Evolutionary conservation across 2,888 invertebrate species (phyloP).

Genomic region (Gastracanthus pulcherrimus): DNA sequence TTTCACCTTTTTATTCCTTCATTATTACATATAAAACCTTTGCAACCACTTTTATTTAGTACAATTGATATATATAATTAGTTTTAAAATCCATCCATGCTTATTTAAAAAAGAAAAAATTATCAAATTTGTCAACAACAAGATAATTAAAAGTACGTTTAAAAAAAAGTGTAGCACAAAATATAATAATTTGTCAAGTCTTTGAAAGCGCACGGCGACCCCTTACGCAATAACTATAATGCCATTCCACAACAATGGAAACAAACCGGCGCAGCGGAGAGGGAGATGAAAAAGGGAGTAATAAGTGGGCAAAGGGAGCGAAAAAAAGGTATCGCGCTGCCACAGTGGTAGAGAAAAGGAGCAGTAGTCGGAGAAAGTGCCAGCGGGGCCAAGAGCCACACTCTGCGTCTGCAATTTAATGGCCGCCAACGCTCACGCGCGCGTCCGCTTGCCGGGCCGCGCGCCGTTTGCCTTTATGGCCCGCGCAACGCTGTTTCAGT

Average conservation of each 20-base stretch:
- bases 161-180: background rate
- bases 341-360: conserved; percentile 20
- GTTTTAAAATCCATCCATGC: no score
- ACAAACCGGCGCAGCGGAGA: conserved; percentile 3
- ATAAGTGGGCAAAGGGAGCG: conserved; percentile 17
- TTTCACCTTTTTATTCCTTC: no score
- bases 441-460: no score
- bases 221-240: conserved; percentile 24
- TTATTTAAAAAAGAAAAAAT: no score
- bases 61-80: no score
- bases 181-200: background rate
- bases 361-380: conserved; percentile 41
- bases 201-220: background rate
- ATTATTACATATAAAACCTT: no score
- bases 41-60: no score
- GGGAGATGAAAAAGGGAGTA: conserved; percentile 7
- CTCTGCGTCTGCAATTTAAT: conserved; percentile 51
- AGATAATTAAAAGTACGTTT: background rate
- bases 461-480: conserved; percentile 50
- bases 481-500: conserved; percentile 42
- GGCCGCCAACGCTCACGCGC: conserved; percentile 44
- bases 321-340: background rate
- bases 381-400: conserved; percentile 1
- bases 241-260: conserved; percentile 34
- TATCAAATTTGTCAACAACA: no score